Percentiles rank a stretch among this genome's conserved stretches.
Conservation (phyloP, 2,113 vertebrate genomes). For the Halichoeres trimaculatus region DNA sequence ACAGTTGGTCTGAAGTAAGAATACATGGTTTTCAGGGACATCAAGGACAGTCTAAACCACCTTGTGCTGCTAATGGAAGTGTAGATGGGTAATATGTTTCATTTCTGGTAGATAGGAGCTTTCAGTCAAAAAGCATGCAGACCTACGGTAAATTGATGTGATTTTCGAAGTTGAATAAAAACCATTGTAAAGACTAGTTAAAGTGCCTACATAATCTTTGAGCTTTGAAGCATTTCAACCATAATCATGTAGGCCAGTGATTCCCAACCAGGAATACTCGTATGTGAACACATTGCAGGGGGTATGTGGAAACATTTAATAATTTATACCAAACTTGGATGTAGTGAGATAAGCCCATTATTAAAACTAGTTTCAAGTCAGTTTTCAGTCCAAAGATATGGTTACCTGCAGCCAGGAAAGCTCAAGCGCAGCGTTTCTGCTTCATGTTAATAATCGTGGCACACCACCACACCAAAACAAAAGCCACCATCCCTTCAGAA, state of each 20-base stretch:
- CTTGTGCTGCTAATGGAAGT: neutral
- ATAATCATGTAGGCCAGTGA: neutral
- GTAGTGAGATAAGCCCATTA: no score
- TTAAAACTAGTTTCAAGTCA: no score
- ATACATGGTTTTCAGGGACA: neutral
- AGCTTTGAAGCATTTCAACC: neutral
- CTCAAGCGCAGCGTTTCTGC: no score
- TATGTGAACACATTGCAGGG: no score
- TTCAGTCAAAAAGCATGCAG: neutral
- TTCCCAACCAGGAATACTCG: no score
- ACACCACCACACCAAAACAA: no score
- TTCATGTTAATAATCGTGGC: no score
- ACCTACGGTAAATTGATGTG: neutral
- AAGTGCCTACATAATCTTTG: neutral
- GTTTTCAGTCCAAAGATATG: no score
- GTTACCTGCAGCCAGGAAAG: no score
- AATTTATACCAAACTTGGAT: no score
- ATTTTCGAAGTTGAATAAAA: neutral
- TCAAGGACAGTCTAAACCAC: neutral
- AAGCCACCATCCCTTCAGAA: no score
- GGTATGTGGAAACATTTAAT: no score
- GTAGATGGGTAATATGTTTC: neutral
- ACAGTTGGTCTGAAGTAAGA: neutral
- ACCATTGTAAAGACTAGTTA: neutral
- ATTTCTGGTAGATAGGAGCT: neutral